Evolutionary conservation across 1,140 invertebrate species (phyloP).

Genomic region (Bombyx mandarina): DNA sequence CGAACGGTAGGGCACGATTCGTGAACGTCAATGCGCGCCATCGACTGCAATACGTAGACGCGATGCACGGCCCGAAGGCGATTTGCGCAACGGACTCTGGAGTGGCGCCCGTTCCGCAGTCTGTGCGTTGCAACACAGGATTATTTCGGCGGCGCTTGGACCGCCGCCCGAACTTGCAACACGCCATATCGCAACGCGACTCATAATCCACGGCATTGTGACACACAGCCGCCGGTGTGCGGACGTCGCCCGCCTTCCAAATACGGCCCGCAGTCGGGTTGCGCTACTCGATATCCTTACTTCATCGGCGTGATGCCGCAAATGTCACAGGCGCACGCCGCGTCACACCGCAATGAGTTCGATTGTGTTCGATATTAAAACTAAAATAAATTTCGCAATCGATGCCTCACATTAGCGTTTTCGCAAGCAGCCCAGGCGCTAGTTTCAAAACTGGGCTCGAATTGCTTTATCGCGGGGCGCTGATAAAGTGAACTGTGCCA

Average conservation of each 20-base stretch:
- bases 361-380: constrained; percentile 62
- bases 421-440: constrained; percentile 65
- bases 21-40: constrained; percentile 27
- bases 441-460: constrained; percentile 64
- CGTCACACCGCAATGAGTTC: constrained; percentile 20
- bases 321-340: constrained; percentile 28
- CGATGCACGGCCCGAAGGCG: constrained; percentile 11
- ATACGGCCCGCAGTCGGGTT: constrained; percentile 34
- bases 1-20: constrained; percentile 39
- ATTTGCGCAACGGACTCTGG: constrained; percentile 51
- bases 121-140: constrained; percentile 63
- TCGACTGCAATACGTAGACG: background rate
- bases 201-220: constrained; percentile 63
- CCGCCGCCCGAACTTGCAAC: constrained; percentile 63
- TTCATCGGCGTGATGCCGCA: constrained; percentile 18
- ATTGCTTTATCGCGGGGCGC: constrained; percentile 64
- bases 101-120: constrained; percentile 58
- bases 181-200: constrained; percentile 61
- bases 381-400: constrained; percentile 69
- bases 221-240: constrained; percentile 35
- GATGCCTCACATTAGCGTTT: constrained; percentile 68
- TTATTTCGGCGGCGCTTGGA: constrained; percentile 62
- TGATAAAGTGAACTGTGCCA: constrained; percentile 58
- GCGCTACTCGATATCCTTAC: constrained; percentile 47
- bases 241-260: constrained; percentile 46